Evolutionary conservation across 1,140 invertebrate species (phyloP), one percentile per base, ranked within the genome.

Genomic region (Sinonovacula constricta): DNA sequence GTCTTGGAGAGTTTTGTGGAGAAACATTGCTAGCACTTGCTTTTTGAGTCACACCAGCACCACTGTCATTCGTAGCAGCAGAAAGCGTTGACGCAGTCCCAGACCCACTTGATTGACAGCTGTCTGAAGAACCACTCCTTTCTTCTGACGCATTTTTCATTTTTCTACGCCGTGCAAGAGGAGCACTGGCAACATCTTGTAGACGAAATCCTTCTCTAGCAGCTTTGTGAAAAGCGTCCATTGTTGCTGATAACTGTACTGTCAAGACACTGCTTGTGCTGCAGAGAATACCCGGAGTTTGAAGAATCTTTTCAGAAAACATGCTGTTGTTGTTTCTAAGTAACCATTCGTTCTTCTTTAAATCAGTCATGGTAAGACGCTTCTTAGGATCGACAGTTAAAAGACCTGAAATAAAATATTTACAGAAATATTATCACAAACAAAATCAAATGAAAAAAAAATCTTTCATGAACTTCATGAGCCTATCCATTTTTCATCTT

Each of bases 341-440:
- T 30, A 96, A 71, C 95, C 96, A 97, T 5, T 93, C 89, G 85
- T 94, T 94, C 7, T 90, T 88, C 0, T 92, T 87, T 0, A 97
- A 90, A 53, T 95, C 93, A 15, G 84, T 81, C 88, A 97, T 94
- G 31, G 93, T 93, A 4, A 97, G 89, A 69, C 97, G 92, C 82
- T 94, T 92, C 26, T 90, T 91, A 0, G 96, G 95, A 86, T 97
- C 95, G 0, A 97, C 94, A 0, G 95, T 95, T 28, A 98, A 89
- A 28, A 98, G 91, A 14, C 94, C 93, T 91, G 80, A 5, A 82
- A 87, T 31, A 63, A 75, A n/a, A n/a, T n/a, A n/a, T n/a, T n/a
- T n/a, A n/a, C n/a, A n/a, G n/a, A n/a, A n/a, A n/a, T n/a, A n/a
- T n/a, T n/a, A n/a, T n/a, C n/a, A n/a, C n/a, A n/a, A n/a, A n/a